A percentile compares a stretch with the other conserved stretches of the same genome.
Conservation (phyloP, 2,888 invertebrate species). For the Caenorhabditis sp. region DNA sequence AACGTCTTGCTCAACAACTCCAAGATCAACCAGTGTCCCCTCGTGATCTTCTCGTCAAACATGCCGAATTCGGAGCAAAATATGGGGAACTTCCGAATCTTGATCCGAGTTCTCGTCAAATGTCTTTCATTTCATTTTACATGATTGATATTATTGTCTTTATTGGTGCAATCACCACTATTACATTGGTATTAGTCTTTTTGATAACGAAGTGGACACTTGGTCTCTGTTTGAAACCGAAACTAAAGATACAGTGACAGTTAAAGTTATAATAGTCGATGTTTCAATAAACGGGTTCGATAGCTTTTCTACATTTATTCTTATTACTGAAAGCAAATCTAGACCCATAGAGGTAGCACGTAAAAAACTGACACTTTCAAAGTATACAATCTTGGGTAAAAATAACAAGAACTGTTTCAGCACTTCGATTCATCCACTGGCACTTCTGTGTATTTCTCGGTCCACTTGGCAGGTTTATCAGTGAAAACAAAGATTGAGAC, state of each 20-base stretch:
- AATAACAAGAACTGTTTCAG: neutral
- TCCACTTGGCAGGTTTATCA: slow-evolving; percentile 63
- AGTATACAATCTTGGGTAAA: no score
- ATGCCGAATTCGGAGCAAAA: slow-evolving; percentile 48
- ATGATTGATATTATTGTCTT: slow-evolving; percentile 37
- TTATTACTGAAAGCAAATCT: neutral
- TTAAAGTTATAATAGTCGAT: neutral
- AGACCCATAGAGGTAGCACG: neutral
- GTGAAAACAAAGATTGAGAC: slow-evolving; percentile 59
- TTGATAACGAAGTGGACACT: neutral
- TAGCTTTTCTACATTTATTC: neutral
- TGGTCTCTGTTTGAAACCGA: neutral
- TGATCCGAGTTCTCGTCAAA: slow-evolving; percentile 35
- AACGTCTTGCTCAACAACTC: slow-evolving; percentile 24
- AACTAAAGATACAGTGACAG: slow-evolving; percentile 25
- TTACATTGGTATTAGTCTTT: neutral
- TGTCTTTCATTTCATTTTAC: slow-evolving; percentile 34
- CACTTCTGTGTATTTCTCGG: slow-evolving; percentile 43
- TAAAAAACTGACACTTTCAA: no score
- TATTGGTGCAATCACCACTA: neutral
- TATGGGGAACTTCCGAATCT: slow-evolving; percentile 36
- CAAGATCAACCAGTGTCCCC: slow-evolving; percentile 45
- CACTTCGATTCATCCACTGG: slow-evolving; percentile 47
- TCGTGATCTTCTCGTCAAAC: slow-evolving; percentile 23
- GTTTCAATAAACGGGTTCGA: neutral